Percentiles rank a stretch among this genome's conserved stretches.
Evolutionary conservation across 1,140 invertebrate species (phyloP).

Genomic region (Drosophila carrolli): DNA sequence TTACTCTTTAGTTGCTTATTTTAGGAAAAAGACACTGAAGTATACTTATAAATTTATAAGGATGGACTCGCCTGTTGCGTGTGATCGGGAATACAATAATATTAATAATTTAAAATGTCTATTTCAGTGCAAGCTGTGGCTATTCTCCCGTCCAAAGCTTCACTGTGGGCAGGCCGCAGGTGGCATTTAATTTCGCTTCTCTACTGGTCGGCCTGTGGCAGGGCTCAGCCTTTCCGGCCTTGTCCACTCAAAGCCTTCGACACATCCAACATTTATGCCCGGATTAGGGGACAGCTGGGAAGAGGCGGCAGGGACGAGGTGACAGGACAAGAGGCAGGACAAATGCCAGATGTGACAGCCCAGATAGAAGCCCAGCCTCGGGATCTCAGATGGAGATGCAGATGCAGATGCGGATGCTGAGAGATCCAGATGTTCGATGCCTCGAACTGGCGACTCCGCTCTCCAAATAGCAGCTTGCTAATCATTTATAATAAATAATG

Average conservation of each 20-base stretch:
- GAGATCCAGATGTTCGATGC: slow-evolving; percentile 21
- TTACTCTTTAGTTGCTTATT: too few relatives aligned
- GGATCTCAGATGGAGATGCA: slow-evolving; percentile 6
- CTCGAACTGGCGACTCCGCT: not conserved
- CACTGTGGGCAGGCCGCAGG: slow-evolving; percentile 30
- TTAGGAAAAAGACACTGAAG: too few relatives aligned
- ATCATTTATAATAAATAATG: slow-evolving; percentile 82
- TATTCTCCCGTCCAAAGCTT: not conserved
- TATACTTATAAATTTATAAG: too few relatives aligned
- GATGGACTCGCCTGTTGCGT: too few relatives aligned
- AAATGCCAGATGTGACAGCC: slow-evolving; percentile 43
- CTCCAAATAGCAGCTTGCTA: slow-evolving; percentile 70
- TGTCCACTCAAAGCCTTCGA: slow-evolving; percentile 58
- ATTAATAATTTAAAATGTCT: not conserved
- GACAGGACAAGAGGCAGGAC: slow-evolving; percentile 37
- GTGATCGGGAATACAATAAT: too few relatives aligned
- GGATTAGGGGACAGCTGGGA: slow-evolving; percentile 41
- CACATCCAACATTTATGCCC: slow-evolving; percentile 68
- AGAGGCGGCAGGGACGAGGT: not conserved
- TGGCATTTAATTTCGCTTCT: slow-evolving; percentile 48
- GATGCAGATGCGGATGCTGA: not conserved
- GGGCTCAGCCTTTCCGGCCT: slow-evolving; percentile 14
- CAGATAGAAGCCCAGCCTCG: slow-evolving; percentile 10
- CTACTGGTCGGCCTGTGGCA: slow-evolving; percentile 25
- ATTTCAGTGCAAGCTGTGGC: not conserved